These are phyloP conservation scores for Hymenopus coronatus DNA, from an alignment of 2,888 invertebrate genomes.

Conservation along the genomic window DNA sequence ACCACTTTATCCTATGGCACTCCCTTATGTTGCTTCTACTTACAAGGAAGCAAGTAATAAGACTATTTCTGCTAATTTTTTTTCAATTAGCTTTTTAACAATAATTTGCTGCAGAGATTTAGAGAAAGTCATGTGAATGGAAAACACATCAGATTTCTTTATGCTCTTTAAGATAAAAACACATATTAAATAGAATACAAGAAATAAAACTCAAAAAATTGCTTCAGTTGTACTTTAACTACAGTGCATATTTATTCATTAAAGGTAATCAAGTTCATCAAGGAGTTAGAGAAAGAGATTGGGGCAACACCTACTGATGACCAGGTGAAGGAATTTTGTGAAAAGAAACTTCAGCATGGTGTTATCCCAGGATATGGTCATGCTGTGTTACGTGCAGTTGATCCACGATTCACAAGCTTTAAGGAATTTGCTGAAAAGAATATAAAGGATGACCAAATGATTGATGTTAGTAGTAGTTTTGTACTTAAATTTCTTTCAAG, in stretches of 20 bases:
- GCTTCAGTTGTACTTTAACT: too few relatives aligned
- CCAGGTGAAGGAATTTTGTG: conserved; percentile 56
- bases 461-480: neutral
- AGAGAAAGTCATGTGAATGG: too few relatives aligned
- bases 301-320: conserved; percentile 51
- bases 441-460: conserved; percentile 48
- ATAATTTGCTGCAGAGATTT: too few relatives aligned
- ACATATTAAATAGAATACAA: too few relatives aligned
- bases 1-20: too few relatives aligned
- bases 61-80: too few relatives aligned
- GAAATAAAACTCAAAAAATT: too few relatives aligned
- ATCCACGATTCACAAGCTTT: conserved; percentile 61
- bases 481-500: conserved; percentile 38
- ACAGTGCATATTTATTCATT: conserved; percentile 32
- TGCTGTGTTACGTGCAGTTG: conserved; percentile 61
- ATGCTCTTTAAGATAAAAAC: too few relatives aligned
- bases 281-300: conserved; percentile 51
- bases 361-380: conserved; percentile 65
- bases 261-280: conserved; percentile 59
- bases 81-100: too few relatives aligned
- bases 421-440: conserved; percentile 61
- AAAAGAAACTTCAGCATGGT: conserved; percentile 58
- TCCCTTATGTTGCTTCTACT: too few relatives aligned
- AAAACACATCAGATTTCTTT: too few relatives aligned
- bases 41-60: too few relatives aligned